Evolutionary conservation across 2,888 invertebrate species (phyloP), one percentile per base, ranked within the genome.

Genomic region (Rhamnusium bicolor): DNA sequence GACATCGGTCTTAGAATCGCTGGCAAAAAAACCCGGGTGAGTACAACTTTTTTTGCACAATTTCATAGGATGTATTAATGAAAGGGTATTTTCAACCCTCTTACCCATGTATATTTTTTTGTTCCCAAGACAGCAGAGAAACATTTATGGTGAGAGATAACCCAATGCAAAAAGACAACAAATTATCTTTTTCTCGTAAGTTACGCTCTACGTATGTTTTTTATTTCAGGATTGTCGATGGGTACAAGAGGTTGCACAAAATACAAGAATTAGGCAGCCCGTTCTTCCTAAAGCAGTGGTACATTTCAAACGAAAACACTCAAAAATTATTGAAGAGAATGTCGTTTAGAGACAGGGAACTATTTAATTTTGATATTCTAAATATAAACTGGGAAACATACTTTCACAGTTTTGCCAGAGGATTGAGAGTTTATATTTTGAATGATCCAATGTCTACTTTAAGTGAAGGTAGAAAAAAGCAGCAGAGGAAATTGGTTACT

Each of bases 241-340:
- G 94, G 0, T 96, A 96, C 87, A 90, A 90, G 72, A 94, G 93
- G 85, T 92, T 96, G 68, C 94, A 94, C 87, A 92, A 92, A 80
- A 29, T 54, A 2, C 75, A 78, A 54, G 74, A 79, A 67, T 40
- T 73, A 7, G 91, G 95, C 0, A 89, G 96, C 54, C 92, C 94
- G 80, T 96, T 94, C 87, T 96, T 97, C 88, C 92, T 94, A 1
- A 93, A 90, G 10, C 91, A 92, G 75, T 97, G 96, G 96, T 88
- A 89, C 21, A 95, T 95, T 84, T 87, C 89, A 0, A 93, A 92
- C 74, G 87, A 89, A n/a, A 92, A 92, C 58, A 90, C 93, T 0
- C 87, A 90, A 14, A 84, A 83, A 1, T 89, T 96, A 82, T 91
- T 92, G 89, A 85, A 86, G 0, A 90, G 90, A 0, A 83, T 95